phyloP scores from a whole-genome alignment of 2,888 invertebrate genomes.

The Zele albiditarsus region DNA sequence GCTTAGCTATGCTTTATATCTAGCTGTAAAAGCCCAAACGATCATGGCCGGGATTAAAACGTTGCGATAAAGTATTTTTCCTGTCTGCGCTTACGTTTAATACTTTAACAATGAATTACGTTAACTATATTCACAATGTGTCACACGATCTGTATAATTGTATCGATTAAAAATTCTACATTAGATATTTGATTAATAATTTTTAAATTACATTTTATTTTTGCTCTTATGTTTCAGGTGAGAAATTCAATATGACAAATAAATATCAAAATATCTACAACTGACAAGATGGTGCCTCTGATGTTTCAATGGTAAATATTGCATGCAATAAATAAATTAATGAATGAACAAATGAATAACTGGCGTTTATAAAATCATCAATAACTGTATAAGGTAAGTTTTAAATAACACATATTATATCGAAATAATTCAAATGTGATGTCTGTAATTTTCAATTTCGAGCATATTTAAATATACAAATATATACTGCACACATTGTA shows the following conservation, averaged over 20 bases:
- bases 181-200: neutral
- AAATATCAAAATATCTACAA: too few relatives aligned
- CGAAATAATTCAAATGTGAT: too few relatives aligned
- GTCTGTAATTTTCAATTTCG: too few relatives aligned
- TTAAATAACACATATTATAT: too few relatives aligned
- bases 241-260: conserved; percentile 12
- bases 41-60: conserved; percentile 36
- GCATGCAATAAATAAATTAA: too few relatives aligned
- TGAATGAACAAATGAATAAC: too few relatives aligned
- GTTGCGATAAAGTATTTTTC: conserved; percentile 48
- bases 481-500: too few relatives aligned
- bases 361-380: too few relatives aligned
- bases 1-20: conserved; percentile 36
- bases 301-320: too few relatives aligned
- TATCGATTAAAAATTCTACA: neutral
- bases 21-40: conserved; percentile 44
- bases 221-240: conserved; percentile 48
- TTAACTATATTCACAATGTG: conserved; percentile 25
- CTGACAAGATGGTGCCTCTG: too few relatives aligned
- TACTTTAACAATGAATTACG: conserved; percentile 23
- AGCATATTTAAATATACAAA: too few relatives aligned
- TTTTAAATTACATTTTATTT: conserved; percentile 16
- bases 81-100: conserved; percentile 27
- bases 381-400: too few relatives aligned
- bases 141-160: neutral